These are phyloP conservation scores for Paedocypris micromegethes DNA, from an alignment of 2,797 vertebrate genomes.

Conservation along the genomic window DNA sequence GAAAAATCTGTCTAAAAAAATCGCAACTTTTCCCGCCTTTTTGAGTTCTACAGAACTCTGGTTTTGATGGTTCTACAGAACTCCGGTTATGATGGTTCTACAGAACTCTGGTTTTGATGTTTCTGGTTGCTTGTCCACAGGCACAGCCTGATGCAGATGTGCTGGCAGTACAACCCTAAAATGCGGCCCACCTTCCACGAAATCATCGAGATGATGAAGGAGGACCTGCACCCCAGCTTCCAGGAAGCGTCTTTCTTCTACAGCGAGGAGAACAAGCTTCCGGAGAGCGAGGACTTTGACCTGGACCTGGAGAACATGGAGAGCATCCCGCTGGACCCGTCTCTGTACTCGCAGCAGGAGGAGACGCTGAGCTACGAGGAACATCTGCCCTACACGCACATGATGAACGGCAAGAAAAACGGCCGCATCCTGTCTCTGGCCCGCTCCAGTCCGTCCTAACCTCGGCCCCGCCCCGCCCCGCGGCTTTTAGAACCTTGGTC, in stretches of 20 bases:
- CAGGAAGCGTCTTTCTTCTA: constrained; percentile 94
- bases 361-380: constrained; percentile 85
- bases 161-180: constrained; percentile 98
- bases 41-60: too few species aligned
- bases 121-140: constrained; percentile 54
- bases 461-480: constrained; percentile 47
- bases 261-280: constrained; percentile 95
- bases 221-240: constrained; percentile 87
- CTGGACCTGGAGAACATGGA: constrained; percentile 99
- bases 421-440: constrained; percentile 89
- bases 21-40: too few species aligned
- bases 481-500: constrained; percentile 55
- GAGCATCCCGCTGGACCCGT: constrained; percentile 91
- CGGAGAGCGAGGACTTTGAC: constrained; percentile 88
- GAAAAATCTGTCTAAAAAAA: too few species aligned
- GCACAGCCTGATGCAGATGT: constrained; percentile 92
- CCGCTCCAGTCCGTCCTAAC: constrained; percentile 92
- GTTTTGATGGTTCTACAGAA: too few species aligned
- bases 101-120: background rate
- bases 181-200: constrained; percentile 93
- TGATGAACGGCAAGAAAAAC: constrained; percentile 98
- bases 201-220: constrained; percentile 91
- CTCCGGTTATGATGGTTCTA: too few species aligned
- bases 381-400: constrained; percentile 91
- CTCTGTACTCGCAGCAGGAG: constrained; percentile 83